These are phyloP conservation scores for Ptiloglossa arizonensis DNA, from an alignment of 1,140 invertebrate genomes.

Conservation along the genomic window DNA sequence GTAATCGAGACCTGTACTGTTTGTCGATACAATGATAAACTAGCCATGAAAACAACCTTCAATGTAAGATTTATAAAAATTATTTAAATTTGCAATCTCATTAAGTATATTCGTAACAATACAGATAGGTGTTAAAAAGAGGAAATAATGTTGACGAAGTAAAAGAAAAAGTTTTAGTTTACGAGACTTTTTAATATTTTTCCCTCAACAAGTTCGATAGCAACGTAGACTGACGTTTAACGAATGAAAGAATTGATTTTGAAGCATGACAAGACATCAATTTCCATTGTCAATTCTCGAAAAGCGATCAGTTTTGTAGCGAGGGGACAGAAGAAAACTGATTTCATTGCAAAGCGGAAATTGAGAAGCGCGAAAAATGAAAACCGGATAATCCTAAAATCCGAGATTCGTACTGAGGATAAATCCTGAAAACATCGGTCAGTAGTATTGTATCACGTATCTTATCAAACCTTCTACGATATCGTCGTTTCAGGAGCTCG, in stretches of 20 bases:
- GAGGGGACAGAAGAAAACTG: constrained; percentile 10
- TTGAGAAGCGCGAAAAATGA: constrained; percentile 42
- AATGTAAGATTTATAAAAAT: no score
- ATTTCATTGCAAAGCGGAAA: constrained; percentile 66
- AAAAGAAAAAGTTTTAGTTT: no score
- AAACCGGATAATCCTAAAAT: constrained; percentile 19
- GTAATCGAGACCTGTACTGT: no score
- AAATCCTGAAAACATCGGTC: neutral
- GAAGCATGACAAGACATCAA: constrained; percentile 4
- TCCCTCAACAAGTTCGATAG: neutral
- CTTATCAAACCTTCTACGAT: neutral
- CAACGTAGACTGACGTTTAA: neutral
- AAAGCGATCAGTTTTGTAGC: neutral
- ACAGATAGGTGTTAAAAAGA: no score
- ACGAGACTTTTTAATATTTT: neutral
- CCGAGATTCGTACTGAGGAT: neutral
- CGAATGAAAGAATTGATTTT: constrained; percentile 4
- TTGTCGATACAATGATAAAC: no score
- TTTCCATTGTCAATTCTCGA: neutral
- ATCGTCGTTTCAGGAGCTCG: neutral
- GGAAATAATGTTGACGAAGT: no score
- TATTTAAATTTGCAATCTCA: no score
- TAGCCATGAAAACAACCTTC: no score
- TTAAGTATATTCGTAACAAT: no score
- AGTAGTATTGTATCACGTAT: neutral